Evolutionary conservation across 2,888 invertebrate genomes (phyloP).

Genomic region (Xestia sexstrigata): DNA sequence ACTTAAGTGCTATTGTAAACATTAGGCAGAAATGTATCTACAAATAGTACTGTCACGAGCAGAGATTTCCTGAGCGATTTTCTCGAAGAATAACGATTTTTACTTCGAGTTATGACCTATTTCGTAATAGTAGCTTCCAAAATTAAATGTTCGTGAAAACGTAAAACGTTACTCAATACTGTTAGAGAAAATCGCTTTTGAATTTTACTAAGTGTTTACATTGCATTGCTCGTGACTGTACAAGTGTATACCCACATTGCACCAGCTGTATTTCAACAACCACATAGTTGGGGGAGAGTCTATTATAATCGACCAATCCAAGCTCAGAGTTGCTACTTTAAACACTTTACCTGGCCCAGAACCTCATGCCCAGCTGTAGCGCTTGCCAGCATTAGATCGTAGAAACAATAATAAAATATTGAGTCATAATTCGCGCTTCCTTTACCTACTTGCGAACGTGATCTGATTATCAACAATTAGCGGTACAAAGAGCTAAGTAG

Average conservation of each 20-base stretch:
- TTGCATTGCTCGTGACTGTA: neutral
- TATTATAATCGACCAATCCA: neutral
- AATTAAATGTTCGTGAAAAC: neutral
- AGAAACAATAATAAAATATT: neutral
- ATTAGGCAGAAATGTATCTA: neutral
- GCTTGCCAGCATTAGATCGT: neutral
- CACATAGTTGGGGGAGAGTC: neutral
- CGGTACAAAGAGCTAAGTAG: conserved; percentile 18
- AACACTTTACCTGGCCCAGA: neutral
- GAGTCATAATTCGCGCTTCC: neutral
- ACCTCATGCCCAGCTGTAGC: neutral
- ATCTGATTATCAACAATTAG: neutral
- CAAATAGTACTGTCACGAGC: neutral
- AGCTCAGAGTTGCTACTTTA: neutral
- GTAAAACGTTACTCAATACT: neutral
- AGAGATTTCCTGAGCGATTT: neutral
- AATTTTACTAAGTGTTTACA: neutral
- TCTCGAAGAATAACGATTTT: neutral
- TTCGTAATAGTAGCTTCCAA: neutral
- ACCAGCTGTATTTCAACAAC: neutral
- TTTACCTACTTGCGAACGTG: neutral
- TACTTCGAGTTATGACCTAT: neutral
- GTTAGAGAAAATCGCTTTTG: neutral
- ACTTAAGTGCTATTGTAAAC: neutral
- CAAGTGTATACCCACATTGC: neutral